Percentiles rank a stretch among this genome's conserved stretches.
Conservation (phyloP, 64 coral and sea anemone species). For the Anthopleura sola region DNA sequence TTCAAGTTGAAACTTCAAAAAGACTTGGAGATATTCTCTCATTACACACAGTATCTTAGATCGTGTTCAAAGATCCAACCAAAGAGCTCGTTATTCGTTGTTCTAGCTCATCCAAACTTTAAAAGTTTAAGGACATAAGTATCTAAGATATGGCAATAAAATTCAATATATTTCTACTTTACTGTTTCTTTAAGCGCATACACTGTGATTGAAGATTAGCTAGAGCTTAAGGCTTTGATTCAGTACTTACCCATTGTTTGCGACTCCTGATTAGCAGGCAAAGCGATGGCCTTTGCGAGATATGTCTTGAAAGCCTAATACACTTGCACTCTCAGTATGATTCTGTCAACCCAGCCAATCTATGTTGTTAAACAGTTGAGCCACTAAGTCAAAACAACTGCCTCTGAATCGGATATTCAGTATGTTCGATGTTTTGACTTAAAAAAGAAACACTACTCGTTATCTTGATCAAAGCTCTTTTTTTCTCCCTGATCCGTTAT, state of each 20-base stretch:
- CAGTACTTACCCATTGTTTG: background rate
- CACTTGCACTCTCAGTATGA: background rate
- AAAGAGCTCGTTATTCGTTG: no score
- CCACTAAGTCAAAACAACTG: background rate
- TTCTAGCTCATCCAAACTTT: background rate
- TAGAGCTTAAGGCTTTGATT: background rate
- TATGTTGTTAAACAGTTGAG: background rate
- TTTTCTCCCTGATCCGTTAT: background rate
- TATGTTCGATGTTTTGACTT: background rate
- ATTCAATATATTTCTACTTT: background rate
- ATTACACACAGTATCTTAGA: no score
- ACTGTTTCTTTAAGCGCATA: background rate
- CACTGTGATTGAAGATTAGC: constrained; percentile 7
- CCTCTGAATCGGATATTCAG: background rate
- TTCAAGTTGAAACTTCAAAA: background rate
- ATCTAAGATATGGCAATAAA: background rate
- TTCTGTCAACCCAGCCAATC: background rate
- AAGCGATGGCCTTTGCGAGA: background rate
- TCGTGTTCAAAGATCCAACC: no score
- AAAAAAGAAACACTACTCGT: background rate
- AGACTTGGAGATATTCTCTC: no score
- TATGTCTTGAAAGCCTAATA: background rate
- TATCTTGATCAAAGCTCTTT: background rate
- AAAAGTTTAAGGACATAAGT: background rate
- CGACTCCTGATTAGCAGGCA: background rate